These are phyloP conservation scores for Sterna hirundo DNA, from an alignment of 2,113 vertebrate genomes.

Conservation along the genomic window DNA sequence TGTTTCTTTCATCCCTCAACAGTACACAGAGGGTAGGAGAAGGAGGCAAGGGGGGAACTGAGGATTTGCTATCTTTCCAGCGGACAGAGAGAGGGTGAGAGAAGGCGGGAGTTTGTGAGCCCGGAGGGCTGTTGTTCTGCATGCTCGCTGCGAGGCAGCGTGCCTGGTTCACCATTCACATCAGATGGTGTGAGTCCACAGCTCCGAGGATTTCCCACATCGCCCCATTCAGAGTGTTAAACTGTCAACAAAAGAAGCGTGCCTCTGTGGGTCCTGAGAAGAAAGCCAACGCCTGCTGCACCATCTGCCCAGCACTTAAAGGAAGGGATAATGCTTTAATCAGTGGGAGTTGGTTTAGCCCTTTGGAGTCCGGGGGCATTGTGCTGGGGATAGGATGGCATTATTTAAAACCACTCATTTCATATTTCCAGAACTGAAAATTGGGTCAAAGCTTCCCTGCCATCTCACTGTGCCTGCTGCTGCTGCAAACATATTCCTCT, in stretches of 20 bases:
- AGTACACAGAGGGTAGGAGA: neutral
- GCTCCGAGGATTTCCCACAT: constrained; percentile 67
- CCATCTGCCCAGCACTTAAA: constrained; percentile 72
- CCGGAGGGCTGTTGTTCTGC: neutral
- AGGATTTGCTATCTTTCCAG: neutral
- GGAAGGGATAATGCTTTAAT: constrained; percentile 54
- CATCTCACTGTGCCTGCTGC: neutral
- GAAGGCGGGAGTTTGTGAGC: neutral
- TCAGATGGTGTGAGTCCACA: constrained; percentile 39
- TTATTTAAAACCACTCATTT: constrained; percentile 50
- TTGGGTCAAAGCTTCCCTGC: constrained; percentile 57
- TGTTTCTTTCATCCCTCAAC: neutral
- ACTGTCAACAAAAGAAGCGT: constrained; percentile 74
- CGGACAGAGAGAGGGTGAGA: neutral
- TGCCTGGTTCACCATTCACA: constrained; percentile 26
- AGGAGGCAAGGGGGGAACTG: neutral
- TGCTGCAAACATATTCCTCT: neutral
- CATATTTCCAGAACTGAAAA: constrained; percentile 61
- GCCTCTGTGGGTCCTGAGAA: constrained; percentile 48
- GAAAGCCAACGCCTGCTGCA: constrained; percentile 35
- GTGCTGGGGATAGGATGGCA: neutral
- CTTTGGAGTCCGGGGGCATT: neutral
- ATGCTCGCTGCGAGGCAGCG: neutral
- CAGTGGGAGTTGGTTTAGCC: neutral
- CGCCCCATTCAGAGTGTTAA: constrained; percentile 70